These are phyloP conservation scores for Sparidentex hasta DNA, from an alignment of 2,797 vertebrate species.

Conservation along the genomic window DNA sequence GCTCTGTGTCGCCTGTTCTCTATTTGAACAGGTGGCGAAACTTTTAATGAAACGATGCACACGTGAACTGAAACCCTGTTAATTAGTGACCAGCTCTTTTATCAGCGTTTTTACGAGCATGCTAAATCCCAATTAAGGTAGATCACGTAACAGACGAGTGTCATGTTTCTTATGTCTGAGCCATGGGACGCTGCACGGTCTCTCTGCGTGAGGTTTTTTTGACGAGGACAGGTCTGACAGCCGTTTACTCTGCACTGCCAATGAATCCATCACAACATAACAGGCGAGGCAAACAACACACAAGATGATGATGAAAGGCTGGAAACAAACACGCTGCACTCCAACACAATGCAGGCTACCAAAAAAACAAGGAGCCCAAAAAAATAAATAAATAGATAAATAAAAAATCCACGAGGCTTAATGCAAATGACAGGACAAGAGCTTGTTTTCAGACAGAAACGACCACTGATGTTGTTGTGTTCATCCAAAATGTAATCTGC, in stretches of 20 bases:
- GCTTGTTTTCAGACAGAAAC: background rate
- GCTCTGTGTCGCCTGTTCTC: background rate
- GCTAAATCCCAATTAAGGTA: background rate
- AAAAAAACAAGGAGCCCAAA: background rate
- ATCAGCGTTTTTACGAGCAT: background rate
- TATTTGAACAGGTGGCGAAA: conserved; percentile 1
- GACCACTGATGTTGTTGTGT: background rate
- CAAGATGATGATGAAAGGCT: conserved; percentile 19
- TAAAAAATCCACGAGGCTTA: background rate
- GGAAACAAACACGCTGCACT: conserved; percentile 10
- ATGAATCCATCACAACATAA: conserved; percentile 22
- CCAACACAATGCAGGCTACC: conserved; percentile 1
- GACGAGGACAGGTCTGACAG: conserved; percentile 14
- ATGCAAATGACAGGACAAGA: conserved; percentile 25
- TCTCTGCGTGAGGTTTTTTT: background rate
- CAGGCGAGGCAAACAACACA: conserved; percentile 7
- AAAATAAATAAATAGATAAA: too few relatives aligned
- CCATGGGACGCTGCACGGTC: background rate
- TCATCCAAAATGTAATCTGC: conserved; percentile 33
- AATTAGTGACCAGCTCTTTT: background rate
- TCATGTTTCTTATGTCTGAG: background rate
- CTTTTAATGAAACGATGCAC: background rate
- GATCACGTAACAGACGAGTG: background rate
- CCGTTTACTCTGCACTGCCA: conserved; percentile 5
- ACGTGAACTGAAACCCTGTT: background rate